Percentiles rank a stretch among this genome's conserved stretches.
phyloP scores from a whole-genome alignment of 2,888 invertebrate genomes.

The Saturnia pavonia region DNA sequence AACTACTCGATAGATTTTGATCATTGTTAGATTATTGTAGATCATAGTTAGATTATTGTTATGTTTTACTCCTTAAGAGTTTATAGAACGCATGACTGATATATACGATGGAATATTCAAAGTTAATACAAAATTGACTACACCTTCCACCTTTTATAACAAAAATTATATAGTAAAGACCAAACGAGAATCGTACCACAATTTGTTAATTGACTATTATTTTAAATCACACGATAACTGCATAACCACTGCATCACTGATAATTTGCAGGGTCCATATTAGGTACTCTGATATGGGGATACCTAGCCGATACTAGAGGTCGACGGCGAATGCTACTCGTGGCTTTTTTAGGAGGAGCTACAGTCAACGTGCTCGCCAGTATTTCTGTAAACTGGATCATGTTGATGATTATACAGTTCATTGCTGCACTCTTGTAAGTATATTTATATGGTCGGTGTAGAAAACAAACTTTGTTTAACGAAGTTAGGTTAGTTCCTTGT shows the following conservation, averaged over 20 bases:
- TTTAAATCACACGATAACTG: background rate
- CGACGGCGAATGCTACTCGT: constrained; percentile 55
- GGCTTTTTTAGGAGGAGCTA: constrained; percentile 46
- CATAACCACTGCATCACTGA: background rate
- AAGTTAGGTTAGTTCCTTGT: no score
- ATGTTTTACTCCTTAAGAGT: no score
- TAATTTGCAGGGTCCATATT: constrained; percentile 49
- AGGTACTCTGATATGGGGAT: constrained; percentile 63
- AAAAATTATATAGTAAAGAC: background rate
- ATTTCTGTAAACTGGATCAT: constrained; percentile 70
- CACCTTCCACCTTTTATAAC: background rate
- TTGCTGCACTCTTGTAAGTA: constrained; percentile 61
- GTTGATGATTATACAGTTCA: constrained; percentile 59
- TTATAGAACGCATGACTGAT: no score
- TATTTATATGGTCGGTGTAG: background rate
- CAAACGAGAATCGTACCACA: background rate
- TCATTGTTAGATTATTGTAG: no score
- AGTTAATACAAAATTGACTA: background rate
- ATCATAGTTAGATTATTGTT: no score
- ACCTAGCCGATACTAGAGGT: constrained; percentile 62
- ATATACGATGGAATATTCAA: no score
- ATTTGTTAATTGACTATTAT: background rate
- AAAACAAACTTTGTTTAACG: no score
- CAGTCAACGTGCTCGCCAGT: constrained; percentile 57
- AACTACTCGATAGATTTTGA: no score